Evolutionary conservation across 2,797 vertebrate genomes (phyloP), one percentile per base, ranked within the genome.

Genomic region (Girardinus metallicus): DNA sequence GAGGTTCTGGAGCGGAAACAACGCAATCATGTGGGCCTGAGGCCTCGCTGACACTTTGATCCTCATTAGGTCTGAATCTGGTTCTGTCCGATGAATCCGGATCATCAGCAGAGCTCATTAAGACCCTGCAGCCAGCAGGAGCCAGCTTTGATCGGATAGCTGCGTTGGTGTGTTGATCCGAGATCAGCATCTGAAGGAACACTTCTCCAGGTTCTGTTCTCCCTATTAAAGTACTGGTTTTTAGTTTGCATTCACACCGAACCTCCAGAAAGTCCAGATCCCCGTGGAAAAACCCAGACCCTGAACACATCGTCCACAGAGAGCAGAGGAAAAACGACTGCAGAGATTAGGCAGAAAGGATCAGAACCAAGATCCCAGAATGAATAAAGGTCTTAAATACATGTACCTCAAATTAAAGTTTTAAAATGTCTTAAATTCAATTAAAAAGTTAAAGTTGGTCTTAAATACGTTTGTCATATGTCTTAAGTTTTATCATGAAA

Each of bases 61-160:
- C 51, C 51, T 75, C 51, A 75, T 75, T 75, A 75, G 39, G 34
- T 57, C 36, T 75, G 73, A 57, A 57, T 75, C 73, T 75, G 73
- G 23, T 75, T 75, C 36, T 41, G 53, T 39, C 73, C 57, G 73
- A 75, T 75, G 51, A 57, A 75, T 57, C 51, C 9, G 12, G 51
- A 75, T 75, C 73, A 57, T 75, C 51, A 57, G 51, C 36, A 15
- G 51, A 57, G 26, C 73, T 53, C 51, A 34, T 41, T 75, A 43
- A 11, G 49, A 12, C 73, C 73, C 51, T 29, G 36, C 51, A 57
- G 73, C 73, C 51, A 57, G 12, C 51, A 9, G 41, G 36, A 53
- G 8, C 13, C 23, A n/a, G 39, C 23, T 70, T 23, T 70, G 39
- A 70, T 70, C 66, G 10, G 66, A 70, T 39, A 41, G 41, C 36